These are phyloP conservation scores for Hesperophylax magnus DNA, from an alignment of 1,140 invertebrate species.

Conservation along the genomic window DNA sequence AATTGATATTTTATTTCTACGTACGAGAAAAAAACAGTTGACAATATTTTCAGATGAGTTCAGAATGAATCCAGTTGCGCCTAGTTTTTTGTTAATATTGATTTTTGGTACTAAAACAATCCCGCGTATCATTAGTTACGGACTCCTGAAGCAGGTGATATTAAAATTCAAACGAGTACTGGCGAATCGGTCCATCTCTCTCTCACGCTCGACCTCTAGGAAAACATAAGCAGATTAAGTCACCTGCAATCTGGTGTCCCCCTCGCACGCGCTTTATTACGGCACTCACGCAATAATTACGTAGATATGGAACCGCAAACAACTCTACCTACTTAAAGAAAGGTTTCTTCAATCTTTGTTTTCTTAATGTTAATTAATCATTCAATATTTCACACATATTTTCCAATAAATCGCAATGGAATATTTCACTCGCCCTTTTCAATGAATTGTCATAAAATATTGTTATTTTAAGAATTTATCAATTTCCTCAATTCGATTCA, in stretches of 20 bases:
- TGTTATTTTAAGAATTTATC: too few relatives aligned
- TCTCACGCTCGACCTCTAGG: slow-evolving; percentile 31
- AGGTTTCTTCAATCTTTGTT: background rate
- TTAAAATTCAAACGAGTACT: slow-evolving; percentile 43
- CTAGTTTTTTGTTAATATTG: too few relatives aligned
- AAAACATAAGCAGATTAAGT: slow-evolving; percentile 45
- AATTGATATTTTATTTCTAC: too few relatives aligned
- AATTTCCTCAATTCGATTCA: too few relatives aligned
- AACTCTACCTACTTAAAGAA: background rate
- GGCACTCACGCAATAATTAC: slow-evolving; percentile 46
- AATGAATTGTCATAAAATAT: too few relatives aligned
- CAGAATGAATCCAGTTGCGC: too few relatives aligned
- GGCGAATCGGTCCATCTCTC: slow-evolving; percentile 38
- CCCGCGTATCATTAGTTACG: background rate
- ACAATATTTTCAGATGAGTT: too few relatives aligned
- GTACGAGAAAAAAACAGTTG: too few relatives aligned
- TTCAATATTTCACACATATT: too few relatives aligned
- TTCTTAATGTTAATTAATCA: background rate
- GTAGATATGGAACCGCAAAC: slow-evolving; percentile 17
- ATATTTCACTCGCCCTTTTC: too few relatives aligned
- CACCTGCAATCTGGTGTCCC: slow-evolving; percentile 33
- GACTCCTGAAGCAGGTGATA: slow-evolving; percentile 27
- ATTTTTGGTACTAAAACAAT: background rate
- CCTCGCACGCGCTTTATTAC: slow-evolving; percentile 40
- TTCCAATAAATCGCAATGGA: too few relatives aligned